Evolutionary conservation across 2,888 invertebrate genomes (phyloP), one percentile per base, ranked within the genome.

Genomic region (Apeira syringaria): DNA sequence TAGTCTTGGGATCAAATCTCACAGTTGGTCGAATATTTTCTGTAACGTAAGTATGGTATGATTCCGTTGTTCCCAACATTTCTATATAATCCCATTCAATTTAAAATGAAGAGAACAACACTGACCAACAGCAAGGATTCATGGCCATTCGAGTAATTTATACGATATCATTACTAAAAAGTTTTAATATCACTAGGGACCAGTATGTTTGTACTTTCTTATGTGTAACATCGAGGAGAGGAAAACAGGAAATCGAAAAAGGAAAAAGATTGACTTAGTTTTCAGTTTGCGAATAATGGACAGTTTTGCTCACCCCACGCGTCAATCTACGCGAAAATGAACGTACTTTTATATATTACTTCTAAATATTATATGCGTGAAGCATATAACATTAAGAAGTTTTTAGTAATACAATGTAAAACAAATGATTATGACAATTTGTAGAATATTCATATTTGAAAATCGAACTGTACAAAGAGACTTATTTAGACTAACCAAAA

Each of bases 181-280:
- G 74, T 87, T 84, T 85, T 73, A 76, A 80, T 83, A 86, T 84
- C 84, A 83, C 81, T 80, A 80, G 85, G 85, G 86, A 82, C 78
- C 63, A 59, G 56, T 7, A 5, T 20, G 7, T 20, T 6, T 7
- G 7, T 20, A 20, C 6, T 20, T 64, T 72, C 67, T n/a, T 79
- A 80, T 81, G 80, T 79, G 72, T 74, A 68, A 76, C 74, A n/a
- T n/a, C n/a, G n/a, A n/a, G n/a, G n/a, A n/a, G n/a, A n/a, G 74
- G 56, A 63, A 68, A 80, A 71, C 61, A 68, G 74, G 68, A 73
- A 79, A 80, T 75, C 59, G 70, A 70, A 80, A 74, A 75, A 62
- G 72, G 69, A 76, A 78, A 81, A 70, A 66, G 72, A 64, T 79
- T 79, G 73, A 68, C 60, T 64, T 60, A 61, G 66, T 61, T 46